These are phyloP conservation scores for Scaptomyza cyrtandrae DNA, from an alignment of 2,888 invertebrate genomes.

Conservation along the genomic window DNA sequence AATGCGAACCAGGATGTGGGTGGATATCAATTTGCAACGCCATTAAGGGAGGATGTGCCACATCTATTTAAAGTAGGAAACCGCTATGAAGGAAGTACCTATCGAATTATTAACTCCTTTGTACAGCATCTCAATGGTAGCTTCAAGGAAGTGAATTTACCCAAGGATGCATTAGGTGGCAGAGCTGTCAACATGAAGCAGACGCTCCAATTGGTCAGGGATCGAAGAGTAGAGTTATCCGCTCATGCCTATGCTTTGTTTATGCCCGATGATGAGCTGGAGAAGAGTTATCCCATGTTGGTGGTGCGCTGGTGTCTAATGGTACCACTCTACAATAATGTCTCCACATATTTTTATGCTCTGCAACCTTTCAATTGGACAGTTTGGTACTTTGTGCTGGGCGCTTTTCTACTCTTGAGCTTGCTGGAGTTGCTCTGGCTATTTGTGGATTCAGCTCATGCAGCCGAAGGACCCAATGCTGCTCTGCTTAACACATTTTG, in stretches of 20 bases:
- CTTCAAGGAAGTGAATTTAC: slow-evolving; percentile 45
- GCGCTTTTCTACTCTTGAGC: slow-evolving; percentile 41
- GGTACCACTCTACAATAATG: slow-evolving; percentile 73
- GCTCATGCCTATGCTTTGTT: slow-evolving; percentile 79
- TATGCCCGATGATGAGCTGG: slow-evolving; percentile 61
- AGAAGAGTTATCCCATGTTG: slow-evolving; percentile 75
- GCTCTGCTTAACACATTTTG: slow-evolving; percentile 58
- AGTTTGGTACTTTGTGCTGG: slow-evolving; percentile 67
- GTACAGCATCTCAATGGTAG: slow-evolving; percentile 66
- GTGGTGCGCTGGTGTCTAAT: slow-evolving; percentile 81
- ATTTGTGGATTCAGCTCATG: neutral
- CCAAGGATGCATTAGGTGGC: slow-evolving; percentile 49
- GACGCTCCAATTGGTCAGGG: slow-evolving; percentile 67
- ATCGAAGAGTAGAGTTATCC: slow-evolving; percentile 56
- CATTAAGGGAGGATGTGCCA: slow-evolving; percentile 70
- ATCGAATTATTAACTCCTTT: slow-evolving; percentile 60
- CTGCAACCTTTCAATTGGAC: slow-evolving; percentile 68
- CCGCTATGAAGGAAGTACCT: slow-evolving; percentile 60
- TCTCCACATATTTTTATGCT: slow-evolving; percentile 73
- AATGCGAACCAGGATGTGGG: slow-evolving; percentile 46
- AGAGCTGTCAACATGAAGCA: slow-evolving; percentile 71
- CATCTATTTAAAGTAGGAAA: slow-evolving; percentile 62
- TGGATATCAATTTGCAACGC: slow-evolving; percentile 63
- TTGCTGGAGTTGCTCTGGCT: slow-evolving; percentile 61
- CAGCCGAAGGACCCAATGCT: neutral